Conservation (phyloP, 2,113 vertebrate genomes). For the Protobothrops flavoviridis region DNA sequence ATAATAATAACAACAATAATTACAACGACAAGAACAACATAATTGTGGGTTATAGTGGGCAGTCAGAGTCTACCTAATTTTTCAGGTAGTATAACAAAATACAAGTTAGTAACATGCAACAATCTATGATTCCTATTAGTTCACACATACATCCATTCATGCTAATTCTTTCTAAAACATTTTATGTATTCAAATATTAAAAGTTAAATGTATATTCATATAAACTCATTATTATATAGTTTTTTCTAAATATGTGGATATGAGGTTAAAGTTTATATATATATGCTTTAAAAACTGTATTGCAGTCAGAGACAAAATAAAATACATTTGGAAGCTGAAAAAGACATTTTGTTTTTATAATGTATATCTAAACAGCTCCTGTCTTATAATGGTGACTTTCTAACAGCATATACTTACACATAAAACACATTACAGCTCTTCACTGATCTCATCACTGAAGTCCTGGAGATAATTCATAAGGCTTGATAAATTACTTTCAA, state of each 20-base stretch:
- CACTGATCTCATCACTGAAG: constrained; percentile 9
- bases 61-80: not conserved
- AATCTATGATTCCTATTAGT: not conserved
- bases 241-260: not conserved
- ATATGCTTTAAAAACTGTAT: not conserved
- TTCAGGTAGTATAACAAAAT: not conserved
- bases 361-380: not conserved
- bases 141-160: not conserved
- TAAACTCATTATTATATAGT: not conserved
- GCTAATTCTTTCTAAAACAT: not conserved
- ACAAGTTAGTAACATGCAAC: not conserved
- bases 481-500: constrained; percentile 26
- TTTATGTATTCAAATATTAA: not conserved
- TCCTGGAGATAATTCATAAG: not conserved
- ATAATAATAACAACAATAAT: no score
- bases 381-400: not conserved
- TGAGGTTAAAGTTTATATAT: not conserved
- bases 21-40: no score
- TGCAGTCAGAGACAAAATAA: not conserved
- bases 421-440: not conserved
- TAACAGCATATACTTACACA: not conserved
- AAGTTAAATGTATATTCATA: not conserved
- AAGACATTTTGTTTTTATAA: not conserved
- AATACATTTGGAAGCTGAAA: not conserved
- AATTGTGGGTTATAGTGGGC: not conserved